Conservation (phyloP, 2,113 vertebrate species). For the Micromys minutus region DNA sequence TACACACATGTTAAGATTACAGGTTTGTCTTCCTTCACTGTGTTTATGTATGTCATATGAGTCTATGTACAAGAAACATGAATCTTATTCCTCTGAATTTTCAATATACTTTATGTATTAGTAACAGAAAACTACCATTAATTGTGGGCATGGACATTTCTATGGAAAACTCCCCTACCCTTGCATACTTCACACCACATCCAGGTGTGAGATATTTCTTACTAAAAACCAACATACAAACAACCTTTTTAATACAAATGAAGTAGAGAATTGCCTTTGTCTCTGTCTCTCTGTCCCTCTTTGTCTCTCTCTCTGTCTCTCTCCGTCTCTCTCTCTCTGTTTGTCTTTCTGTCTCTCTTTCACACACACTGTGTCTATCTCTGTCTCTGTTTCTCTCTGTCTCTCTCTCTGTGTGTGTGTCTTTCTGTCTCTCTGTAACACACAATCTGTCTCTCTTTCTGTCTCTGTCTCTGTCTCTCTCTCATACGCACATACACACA, state of each 20-base stretch:
- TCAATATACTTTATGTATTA: conserved; percentile 41
- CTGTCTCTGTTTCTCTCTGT: neutral
- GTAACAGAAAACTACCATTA: neutral
- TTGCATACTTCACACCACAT: conserved; percentile 11
- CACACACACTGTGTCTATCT: conserved; percentile 41
- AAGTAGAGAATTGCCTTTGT: conserved; percentile 49
- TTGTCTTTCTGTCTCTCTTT: too few species aligned
- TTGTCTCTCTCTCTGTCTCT: too few species aligned
- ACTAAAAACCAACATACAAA: neutral
- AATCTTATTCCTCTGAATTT: conserved; percentile 17
- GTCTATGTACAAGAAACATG: neutral
- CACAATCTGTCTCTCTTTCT: too few species aligned
- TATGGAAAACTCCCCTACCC: neutral
- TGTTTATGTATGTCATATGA: neutral
- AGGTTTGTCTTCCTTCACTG: neutral
- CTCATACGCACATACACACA: neutral
- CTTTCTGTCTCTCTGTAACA: neutral
- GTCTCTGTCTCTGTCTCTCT: neutral
- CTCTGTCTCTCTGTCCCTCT: neutral
- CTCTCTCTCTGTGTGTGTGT: too few species aligned
- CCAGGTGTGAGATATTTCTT: neutral
- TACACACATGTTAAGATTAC: neutral
- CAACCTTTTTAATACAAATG: conserved; percentile 43
- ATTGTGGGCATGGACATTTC: conserved; percentile 6
- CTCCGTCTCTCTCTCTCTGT: too few species aligned